phyloP scores from a whole-genome alignment of 1,140 invertebrate genomes.

The Anastatus disparis region DNA sequence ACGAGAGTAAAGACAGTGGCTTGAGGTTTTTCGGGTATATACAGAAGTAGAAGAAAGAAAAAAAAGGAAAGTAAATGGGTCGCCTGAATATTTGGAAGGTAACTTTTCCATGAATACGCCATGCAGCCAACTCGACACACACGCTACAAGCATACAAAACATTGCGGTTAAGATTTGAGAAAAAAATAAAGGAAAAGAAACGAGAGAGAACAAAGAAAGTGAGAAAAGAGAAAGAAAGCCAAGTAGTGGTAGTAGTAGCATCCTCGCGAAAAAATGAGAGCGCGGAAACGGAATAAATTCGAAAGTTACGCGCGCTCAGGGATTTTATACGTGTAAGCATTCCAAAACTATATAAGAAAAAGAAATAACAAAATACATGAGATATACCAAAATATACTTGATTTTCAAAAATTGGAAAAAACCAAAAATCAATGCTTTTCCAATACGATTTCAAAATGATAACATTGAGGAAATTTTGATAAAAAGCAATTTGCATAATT shows the following conservation, averaged over 20 bases:
- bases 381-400: no score
- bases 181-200: conserved; percentile 21
- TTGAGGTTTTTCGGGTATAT: no score
- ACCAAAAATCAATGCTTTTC: no score
- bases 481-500: no score
- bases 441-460: no score
- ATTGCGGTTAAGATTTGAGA: conserved; percentile 36
- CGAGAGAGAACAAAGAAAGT: conserved; percentile 39
- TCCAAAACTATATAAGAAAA: background rate
- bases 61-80: conserved; percentile 40
- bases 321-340: background rate
- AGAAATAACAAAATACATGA: no score
- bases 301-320: background rate
- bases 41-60: background rate
- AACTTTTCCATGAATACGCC: conserved; percentile 56
- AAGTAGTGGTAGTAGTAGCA: no score
- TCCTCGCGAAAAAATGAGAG: background rate
- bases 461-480: no score
- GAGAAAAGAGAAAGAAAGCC: no score
- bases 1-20: no score
- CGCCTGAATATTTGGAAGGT: conserved; percentile 49
- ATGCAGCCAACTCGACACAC: conserved; percentile 31
- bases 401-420: no score
- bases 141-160: conserved; percentile 43
- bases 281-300: conserved; percentile 29